Conservation (phyloP, 2,797 vertebrate genomes). For the Lepilemur septentrionalis region DNA sequence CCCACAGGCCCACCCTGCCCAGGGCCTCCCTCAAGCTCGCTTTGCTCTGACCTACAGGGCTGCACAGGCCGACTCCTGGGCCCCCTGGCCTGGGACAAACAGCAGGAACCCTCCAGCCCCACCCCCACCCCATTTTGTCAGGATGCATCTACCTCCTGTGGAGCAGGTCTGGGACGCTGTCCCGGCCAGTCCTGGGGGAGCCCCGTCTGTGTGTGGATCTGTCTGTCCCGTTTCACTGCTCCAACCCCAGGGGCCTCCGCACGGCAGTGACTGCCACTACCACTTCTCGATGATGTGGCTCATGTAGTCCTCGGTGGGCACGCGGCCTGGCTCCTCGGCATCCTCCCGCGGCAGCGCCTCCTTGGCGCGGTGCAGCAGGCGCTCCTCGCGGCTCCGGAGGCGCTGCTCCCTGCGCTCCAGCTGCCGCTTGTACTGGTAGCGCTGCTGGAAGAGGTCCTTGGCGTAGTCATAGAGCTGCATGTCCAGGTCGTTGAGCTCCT, state of each 20-base stretch:
- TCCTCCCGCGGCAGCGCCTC: constrained; percentile 86
- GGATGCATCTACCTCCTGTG: constrained; percentile 72
- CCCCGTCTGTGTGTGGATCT: not conserved
- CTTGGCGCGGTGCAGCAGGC: constrained; percentile 87
- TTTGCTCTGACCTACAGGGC: constrained; percentile 59
- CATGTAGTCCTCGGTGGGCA: constrained; percentile 99
- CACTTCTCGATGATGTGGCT: constrained; percentile 99
- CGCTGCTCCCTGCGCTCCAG: constrained; percentile 95
- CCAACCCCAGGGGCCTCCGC: not conserved
- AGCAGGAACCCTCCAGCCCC: constrained; percentile 60
- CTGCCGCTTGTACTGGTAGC: constrained; percentile 96
- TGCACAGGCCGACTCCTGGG: constrained; percentile 71
- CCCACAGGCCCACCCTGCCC: constrained; percentile 43
- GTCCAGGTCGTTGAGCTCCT: constrained; percentile 98
- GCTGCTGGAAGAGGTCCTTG: constrained; percentile 97
- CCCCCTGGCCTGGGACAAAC: constrained; percentile 76
- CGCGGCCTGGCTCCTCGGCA: constrained; percentile 90
- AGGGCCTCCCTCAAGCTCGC: constrained; percentile 4
- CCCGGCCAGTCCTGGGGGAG: constrained; percentile 66
- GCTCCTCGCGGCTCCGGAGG: constrained; percentile 91
- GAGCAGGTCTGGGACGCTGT: constrained; percentile 59
- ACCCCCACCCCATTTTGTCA: not conserved
- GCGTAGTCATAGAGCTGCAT: constrained; percentile 99
- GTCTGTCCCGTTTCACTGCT: not conserved
- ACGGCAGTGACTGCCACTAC: constrained; percentile 87